Conservation (phyloP, 2,888 invertebrate species). For the Sicus ferrugineus region DNA sequence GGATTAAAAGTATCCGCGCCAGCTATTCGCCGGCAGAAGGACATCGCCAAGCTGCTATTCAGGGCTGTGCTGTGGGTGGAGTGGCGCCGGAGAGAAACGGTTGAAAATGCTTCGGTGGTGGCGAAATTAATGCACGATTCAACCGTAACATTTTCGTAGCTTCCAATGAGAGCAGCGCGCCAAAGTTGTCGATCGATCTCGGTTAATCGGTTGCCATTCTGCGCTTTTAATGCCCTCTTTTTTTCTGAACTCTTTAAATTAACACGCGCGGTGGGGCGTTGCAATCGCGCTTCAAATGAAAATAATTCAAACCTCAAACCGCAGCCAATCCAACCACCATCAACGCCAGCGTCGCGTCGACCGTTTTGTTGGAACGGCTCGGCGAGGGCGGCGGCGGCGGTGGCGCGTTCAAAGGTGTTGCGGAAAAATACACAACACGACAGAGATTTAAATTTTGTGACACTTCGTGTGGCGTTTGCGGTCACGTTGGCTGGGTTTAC, state of each 20-base stretch:
- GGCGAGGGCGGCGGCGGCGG: neutral
- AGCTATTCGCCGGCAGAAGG: too few relatives aligned
- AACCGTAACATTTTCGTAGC: too few relatives aligned
- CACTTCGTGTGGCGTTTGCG: constrained; percentile 8
- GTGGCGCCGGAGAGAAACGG: too few relatives aligned
- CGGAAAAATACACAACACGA: too few relatives aligned
- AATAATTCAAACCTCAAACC: constrained; percentile 16
- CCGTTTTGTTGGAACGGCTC: neutral
- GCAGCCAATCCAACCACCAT: constrained; percentile 7
- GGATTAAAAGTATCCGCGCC: too few relatives aligned
- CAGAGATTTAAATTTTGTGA: neutral
- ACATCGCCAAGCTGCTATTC: too few relatives aligned
- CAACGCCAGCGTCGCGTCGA: neutral
- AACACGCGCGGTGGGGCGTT: neutral
- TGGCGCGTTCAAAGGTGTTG: neutral
- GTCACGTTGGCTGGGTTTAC: constrained; percentile 10
- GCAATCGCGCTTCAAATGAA: neutral
- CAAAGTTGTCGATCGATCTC: too few relatives aligned
- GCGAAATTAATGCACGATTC: too few relatives aligned
- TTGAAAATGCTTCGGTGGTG: too few relatives aligned
- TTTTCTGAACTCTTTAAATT: neutral
- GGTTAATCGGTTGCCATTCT: neutral
- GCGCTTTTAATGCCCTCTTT: neutral
- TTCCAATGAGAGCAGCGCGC: too few relatives aligned
- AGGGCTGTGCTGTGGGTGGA: too few relatives aligned